Percentiles rank a stretch among this genome's conserved stretches.
Conservation (phyloP, 2,797 vertebrate genomes). For the Cichlasoma orientale region DNA sequence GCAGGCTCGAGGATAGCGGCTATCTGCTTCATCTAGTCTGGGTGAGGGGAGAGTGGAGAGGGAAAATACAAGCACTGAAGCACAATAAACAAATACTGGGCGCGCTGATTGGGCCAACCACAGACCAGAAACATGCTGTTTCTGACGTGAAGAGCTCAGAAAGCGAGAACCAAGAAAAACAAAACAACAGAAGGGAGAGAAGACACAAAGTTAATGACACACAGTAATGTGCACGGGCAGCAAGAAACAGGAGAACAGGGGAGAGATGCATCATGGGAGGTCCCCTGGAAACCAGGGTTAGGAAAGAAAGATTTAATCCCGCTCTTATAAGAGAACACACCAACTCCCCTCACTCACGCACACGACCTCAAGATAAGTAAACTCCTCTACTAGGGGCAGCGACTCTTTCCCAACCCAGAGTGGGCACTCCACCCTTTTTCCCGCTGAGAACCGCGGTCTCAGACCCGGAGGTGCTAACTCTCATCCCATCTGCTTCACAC, state of each 20-base stretch:
- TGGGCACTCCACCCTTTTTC: too few species aligned
- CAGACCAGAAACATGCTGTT: not conserved
- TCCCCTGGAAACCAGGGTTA: not conserved
- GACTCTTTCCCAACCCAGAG: too few species aligned
- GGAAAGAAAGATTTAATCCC: not conserved
- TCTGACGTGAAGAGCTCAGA: not conserved
- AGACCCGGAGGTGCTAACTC: not conserved
- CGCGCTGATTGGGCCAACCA: not conserved
- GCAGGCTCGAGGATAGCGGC: not conserved
- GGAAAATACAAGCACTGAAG: not conserved
- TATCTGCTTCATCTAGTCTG: not conserved
- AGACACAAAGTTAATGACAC: not conserved
- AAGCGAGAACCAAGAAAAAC: not conserved
- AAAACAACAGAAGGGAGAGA: not conserved
- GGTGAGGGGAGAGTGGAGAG: not conserved
- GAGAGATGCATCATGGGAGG: not conserved
- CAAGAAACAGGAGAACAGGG: too few species aligned
- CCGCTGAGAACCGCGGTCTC: too few species aligned
- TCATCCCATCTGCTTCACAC: not conserved
- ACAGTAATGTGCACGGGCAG: not conserved
- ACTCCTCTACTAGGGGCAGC: not conserved
- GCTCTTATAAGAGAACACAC: not conserved
- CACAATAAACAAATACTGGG: not conserved
- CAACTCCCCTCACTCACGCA: not conserved
- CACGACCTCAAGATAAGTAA: not conserved